Percentiles rank a stretch among this genome's conserved stretches.
Conservation (phyloP, 2,113 vertebrate species). For the Marmota monax region DNA sequence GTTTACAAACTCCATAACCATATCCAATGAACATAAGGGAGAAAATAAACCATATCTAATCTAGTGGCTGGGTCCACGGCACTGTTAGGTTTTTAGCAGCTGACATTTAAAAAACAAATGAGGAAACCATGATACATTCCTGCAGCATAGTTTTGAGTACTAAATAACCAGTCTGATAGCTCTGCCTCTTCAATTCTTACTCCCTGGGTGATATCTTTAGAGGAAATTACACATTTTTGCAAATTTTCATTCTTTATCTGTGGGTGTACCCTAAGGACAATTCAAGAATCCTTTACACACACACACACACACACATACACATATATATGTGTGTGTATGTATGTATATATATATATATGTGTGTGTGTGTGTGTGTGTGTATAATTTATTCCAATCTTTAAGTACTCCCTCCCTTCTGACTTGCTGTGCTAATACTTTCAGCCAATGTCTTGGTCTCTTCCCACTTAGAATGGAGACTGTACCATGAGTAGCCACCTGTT, state of each 20-base stretch:
- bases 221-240: not conserved
- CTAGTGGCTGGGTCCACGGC: no score
- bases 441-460: not conserved
- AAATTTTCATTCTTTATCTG: not conserved
- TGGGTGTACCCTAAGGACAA: not conserved
- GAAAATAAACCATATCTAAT: no score
- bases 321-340: not conserved
- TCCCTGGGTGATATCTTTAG: not conserved
- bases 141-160: not conserved
- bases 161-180: not conserved
- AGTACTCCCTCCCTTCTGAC: not conserved
- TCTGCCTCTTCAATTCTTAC: not conserved
- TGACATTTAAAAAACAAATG: no score
- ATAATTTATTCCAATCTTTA: not conserved
- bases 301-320: no score
- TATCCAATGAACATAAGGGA: no score
- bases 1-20: no score
- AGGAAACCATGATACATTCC: not conserved
- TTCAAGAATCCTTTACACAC: not conserved
- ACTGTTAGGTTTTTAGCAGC: no score
- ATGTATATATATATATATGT: not conserved
- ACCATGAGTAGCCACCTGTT: not conserved
- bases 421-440: not conserved
- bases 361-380: no score
- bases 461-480: not conserved